Evolutionary conservation across 2,888 invertebrate species (phyloP).

Genomic region (Stenotaenia linearis): DNA sequence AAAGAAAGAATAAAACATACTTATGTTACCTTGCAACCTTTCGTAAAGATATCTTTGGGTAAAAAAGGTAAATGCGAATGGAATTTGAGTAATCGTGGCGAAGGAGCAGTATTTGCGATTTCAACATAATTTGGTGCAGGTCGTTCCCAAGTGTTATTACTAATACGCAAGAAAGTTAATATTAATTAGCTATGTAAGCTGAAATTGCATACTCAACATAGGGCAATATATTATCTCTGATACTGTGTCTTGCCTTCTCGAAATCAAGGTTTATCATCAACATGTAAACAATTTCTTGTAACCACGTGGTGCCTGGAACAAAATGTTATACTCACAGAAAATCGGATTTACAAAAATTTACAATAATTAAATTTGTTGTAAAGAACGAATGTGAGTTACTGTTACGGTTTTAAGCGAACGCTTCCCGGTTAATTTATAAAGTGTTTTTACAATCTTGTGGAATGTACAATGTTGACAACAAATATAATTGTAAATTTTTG

Average conservation of each 20-base stretch:
- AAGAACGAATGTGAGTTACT: no score
- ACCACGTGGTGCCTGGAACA: slow-evolving; percentile 75
- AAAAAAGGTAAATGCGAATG: neutral
- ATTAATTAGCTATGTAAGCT: neutral
- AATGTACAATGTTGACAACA: no score
- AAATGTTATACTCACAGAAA: neutral
- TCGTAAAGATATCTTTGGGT: neutral
- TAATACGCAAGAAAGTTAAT: neutral
- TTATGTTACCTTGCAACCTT: no score
- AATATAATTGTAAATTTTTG: no score
- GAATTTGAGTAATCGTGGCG: neutral
- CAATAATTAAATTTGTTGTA: no score
- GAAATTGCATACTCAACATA: neutral
- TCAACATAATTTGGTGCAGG: neutral
- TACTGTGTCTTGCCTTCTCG: slow-evolving; percentile 58
- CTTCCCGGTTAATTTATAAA: no score
- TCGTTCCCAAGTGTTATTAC: neutral
- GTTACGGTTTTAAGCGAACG: no score
- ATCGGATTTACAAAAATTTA: no score
- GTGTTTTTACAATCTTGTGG: no score
- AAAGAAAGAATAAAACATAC: no score
- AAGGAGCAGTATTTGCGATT: neutral
- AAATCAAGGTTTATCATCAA: slow-evolving; percentile 66
- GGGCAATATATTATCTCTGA: neutral
- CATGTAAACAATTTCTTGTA: slow-evolving; percentile 87